Evolutionary conservation across 1,140 invertebrate species (phyloP), one percentile per base, ranked within the genome.

Genomic region (Hydropsyche tenuis): DNA sequence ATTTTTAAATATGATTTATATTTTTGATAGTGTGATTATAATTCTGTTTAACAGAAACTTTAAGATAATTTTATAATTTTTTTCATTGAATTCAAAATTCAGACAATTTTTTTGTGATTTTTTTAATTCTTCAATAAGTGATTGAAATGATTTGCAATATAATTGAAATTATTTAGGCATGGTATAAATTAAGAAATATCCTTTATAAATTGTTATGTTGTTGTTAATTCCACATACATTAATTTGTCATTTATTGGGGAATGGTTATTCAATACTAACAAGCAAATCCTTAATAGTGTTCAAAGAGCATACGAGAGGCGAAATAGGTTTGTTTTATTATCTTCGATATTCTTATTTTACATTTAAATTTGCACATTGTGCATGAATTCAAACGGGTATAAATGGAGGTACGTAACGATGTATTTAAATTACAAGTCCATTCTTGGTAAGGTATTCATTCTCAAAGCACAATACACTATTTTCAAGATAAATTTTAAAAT

Each of bases 101-200:
- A 77, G 73, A 77, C 73, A 75, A 77, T 65, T 77, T 60, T 53
- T 77, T 77, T 77, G 76, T 75, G 73, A 75, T 77, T 77, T 77
- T 73, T 69, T 42, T 62, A 72, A 72, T 73, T 69, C 73, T 73
- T 71, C 70, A 68, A 56, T 74, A 77, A 74, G 69, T 76, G 73
- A 69, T 74, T 74, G 68, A 30, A 70, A 77, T 73, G 63, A 73
- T 77, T 75, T 77, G 73, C 76, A 77, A 77, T 77, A 74, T 77
- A 53, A 77, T 77, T 77, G 76, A 75, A 74, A 77, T 77, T 77
- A 77, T 77, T 77, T 77, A 74, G 66, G 69, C 76, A 70, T 70
- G 65, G 46, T 77, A 73, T 74, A 51, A 56, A 65, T 77, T 60
- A 77, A 27, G 64, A 72, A 73, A 76, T 76, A 76, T 73, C 64